Percentiles rank a stretch among this genome's conserved stretches.
These are phyloP conservation scores for Beris morrisii DNA, from an alignment of 2,888 invertebrate genomes.

Conservation along the genomic window DNA sequence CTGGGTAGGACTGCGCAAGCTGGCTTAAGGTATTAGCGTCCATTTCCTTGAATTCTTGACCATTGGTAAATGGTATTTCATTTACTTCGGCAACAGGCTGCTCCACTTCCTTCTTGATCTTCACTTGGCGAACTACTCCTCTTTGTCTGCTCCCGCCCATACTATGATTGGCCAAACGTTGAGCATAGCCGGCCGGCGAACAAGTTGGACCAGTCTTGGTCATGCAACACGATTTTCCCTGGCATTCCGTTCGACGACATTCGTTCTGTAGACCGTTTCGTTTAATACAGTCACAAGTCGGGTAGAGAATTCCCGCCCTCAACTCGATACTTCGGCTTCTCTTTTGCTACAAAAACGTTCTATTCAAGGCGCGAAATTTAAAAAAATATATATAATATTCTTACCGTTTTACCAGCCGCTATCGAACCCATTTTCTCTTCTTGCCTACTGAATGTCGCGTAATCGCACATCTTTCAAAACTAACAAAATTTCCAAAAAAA, in stretches of 20 bases:
- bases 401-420: background rate
- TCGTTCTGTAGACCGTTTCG: conserved; percentile 15
- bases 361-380: background rate
- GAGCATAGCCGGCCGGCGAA: background rate
- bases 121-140: background rate
- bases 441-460: background rate
- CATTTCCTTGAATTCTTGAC: conserved; percentile 4
- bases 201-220: conserved; percentile 5
- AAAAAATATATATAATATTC: background rate
- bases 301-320: conserved; percentile 17
- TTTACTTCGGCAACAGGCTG: no score
- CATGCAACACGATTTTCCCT: conserved; percentile 19
- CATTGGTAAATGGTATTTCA: conserved; percentile 12
- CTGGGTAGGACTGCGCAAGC: background rate
- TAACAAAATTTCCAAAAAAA: no score
- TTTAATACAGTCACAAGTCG: conserved; percentile 19
- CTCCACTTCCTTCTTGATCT: background rate
- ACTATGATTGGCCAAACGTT: background rate
- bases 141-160: background rate
- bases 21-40: conserved; percentile 7
- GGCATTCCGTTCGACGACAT: conserved; percentile 18
- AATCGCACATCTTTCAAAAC: no score
- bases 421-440: background rate
- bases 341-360: background rate
- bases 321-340: conserved; percentile 2